Percentiles rank a stretch among this genome's conserved stretches.
phyloP scores from a whole-genome alignment of 2,888 invertebrate species.

The Drosophila melanosoma region DNA sequence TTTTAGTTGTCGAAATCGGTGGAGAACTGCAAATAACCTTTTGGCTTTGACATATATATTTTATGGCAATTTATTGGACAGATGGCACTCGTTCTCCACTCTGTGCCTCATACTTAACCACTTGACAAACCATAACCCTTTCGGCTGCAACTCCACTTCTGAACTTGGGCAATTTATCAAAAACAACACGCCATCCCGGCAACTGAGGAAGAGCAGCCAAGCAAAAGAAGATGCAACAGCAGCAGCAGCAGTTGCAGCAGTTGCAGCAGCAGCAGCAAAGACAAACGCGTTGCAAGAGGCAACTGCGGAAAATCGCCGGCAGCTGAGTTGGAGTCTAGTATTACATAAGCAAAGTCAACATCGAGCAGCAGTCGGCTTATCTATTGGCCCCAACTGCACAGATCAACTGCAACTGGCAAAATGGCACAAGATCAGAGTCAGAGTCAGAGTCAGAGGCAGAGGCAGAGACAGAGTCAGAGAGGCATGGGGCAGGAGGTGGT shows the following conservation, averaged over 20 bases:
- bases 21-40: not conserved
- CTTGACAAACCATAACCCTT: slow-evolving; percentile 40
- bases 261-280: not conserved
- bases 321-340: slow-evolving; percentile 67
- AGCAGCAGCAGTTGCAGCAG: slow-evolving; percentile 2
- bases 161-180: slow-evolving; percentile 72
- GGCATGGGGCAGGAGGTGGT: slow-evolving; percentile 9
- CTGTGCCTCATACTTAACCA: slow-evolving; percentile 33
- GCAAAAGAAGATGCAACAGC: slow-evolving; percentile 43
- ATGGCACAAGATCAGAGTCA: slow-evolving; percentile 65
- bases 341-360: slow-evolving; percentile 77
- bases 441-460: not conserved
- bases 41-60: slow-evolving; percentile 10
- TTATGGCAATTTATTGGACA: slow-evolving; percentile 6
- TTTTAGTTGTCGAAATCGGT: not conserved
- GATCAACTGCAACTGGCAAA: slow-evolving; percentile 60
- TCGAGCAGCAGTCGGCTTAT: slow-evolving; percentile 54
- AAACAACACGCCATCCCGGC: slow-evolving; percentile 46
- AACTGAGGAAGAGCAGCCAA: slow-evolving; percentile 8
- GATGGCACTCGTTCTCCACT: slow-evolving; percentile 5
- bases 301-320: slow-evolving; percentile 44
- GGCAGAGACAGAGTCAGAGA: not conserved
- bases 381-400: slow-evolving; percentile 64
- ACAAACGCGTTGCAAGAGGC: slow-evolving; percentile 22
- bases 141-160: slow-evolving; percentile 46